Evolutionary conservation across 2,797 vertebrate genomes (phyloP), one percentile per base, ranked within the genome.

Genomic region (Spondyliosoma cantharus): DNA sequence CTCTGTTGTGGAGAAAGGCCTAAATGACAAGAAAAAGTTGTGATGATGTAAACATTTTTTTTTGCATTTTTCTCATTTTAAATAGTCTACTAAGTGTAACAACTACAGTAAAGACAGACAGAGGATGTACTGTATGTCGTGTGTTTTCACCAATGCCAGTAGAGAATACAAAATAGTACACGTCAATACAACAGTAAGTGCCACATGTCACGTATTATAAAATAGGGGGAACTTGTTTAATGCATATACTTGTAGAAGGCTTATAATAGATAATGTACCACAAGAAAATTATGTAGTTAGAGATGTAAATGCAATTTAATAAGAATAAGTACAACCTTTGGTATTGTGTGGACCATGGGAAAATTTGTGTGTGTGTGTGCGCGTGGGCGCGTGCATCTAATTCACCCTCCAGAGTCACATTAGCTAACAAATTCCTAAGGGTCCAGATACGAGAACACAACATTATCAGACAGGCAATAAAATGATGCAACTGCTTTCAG

Each of bases 1-100:
- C 91, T 82, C 71, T 83, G 73, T 76, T 86, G 64, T 84, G 11
- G 70, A 78, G 22, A 63, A 75, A 91, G 74, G 84, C 94, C 96
- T 96, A 91, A 70, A 75, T 19, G 85, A 89, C 17, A 93, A 71
- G 11, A 68, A 59, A 62, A 80, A 37, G 9, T 9, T 9, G 7
- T 13, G 7, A 43, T 16, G 12, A 16, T 45, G 16, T 49, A 13
- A 57, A 49, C n/a, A n/a, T n/a, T n/a, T n/a, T n/a, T n/a, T n/a
- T n/a, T n/a, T 9, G 8, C 19, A 19, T 12, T 63, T 70, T 42
- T 76, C 63, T 59, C 3, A 63, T 73, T 37, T 60, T 11, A 32
- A 25, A 66, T 24, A 45, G 29, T 46, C 5, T 15, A 25, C 14
- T 14, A 13, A 54, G 50, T 42, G 37, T 29, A 3, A 49, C 66